Evolutionary conservation across 2,888 invertebrate species (phyloP).

Genomic region (Drepana falcataria): DNA sequence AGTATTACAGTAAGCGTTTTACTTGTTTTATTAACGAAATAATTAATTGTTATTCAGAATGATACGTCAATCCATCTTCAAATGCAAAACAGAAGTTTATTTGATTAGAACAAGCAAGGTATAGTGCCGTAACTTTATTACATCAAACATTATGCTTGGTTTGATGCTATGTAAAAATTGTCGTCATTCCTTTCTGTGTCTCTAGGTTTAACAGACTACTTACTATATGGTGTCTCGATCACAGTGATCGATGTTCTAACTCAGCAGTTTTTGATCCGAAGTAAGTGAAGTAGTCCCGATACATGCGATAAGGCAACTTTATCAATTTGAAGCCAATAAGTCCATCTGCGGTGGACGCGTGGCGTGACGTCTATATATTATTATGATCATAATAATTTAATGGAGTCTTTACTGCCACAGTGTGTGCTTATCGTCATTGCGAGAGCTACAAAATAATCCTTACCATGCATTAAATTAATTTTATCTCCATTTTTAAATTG

Average conservation of each 20-base stretch:
- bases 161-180: neutral
- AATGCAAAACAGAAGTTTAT: too few species aligned
- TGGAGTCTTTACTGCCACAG: neutral
- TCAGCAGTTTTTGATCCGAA: slow-evolving; percentile 69
- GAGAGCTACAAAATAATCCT: neutral
- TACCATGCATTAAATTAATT: neutral
- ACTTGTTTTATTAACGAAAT: too few species aligned
- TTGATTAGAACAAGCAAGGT: too few species aligned
- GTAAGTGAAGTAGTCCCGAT: slow-evolving; percentile 60
- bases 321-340: slow-evolving; percentile 28
- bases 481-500: neutral
- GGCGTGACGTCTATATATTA: neutral
- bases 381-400: slow-evolving; percentile 2
- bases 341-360: slow-evolving; percentile 11
- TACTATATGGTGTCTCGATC: slow-evolving; percentile 45
- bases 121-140: too few species aligned
- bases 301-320: slow-evolving; percentile 38
- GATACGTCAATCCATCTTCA: too few species aligned
- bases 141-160: too few species aligned
- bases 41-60: too few species aligned
- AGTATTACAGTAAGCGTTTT: too few species aligned
- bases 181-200: slow-evolving; percentile 25
- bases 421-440: neutral
- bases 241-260: slow-evolving; percentile 69
- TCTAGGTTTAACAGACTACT: slow-evolving; percentile 27